phyloP scores from a whole-genome alignment of 2,888 invertebrate species.

The Dendrolimus pini region DNA sequence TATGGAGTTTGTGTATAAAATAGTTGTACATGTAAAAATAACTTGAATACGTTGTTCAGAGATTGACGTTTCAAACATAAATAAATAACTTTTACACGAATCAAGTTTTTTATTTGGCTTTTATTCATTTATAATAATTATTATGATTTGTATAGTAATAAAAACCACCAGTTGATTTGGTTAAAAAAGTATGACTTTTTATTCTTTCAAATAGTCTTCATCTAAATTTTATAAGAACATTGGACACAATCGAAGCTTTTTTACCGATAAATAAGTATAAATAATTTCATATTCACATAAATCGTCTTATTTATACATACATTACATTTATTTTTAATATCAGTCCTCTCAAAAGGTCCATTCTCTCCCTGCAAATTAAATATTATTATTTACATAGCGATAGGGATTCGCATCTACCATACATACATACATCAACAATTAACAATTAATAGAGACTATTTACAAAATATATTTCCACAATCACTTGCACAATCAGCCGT shows the following conservation, averaged over 20 bases:
- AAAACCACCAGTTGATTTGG: conserved; percentile 61
- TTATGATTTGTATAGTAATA: conserved; percentile 4
- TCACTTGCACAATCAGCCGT: conserved; percentile 54
- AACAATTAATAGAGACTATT: conserved; percentile 76
- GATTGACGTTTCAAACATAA: conserved; percentile 68
- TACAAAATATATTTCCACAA: conserved; percentile 70
- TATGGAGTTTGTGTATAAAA: conserved; percentile 66
- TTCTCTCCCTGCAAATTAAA: conserved; percentile 77
- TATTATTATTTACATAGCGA: conserved; percentile 74
- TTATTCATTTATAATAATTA: conserved; percentile 10
- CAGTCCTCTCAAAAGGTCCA: conserved; percentile 77
- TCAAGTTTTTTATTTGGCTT: conserved; percentile 14
- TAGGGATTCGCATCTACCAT: conserved; percentile 75
- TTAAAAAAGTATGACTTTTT: conserved; percentile 77
- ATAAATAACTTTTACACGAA: conserved; percentile 72
- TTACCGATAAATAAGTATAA: conserved; percentile 78
- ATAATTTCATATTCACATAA: conserved; percentile 77
- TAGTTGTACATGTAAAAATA: conserved; percentile 73
- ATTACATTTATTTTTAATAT: conserved; percentile 76
- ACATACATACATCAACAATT: conserved; percentile 77
- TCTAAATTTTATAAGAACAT: conserved; percentile 77
- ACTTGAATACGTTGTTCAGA: conserved; percentile 67
- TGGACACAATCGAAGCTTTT: conserved; percentile 77
- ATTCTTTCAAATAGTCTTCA: conserved; percentile 77
- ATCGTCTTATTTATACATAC: conserved; percentile 75